Base-by-base conservation (phyloP, 1,140 invertebrate genomes). In the Brachionus plicatilis region DNA sequence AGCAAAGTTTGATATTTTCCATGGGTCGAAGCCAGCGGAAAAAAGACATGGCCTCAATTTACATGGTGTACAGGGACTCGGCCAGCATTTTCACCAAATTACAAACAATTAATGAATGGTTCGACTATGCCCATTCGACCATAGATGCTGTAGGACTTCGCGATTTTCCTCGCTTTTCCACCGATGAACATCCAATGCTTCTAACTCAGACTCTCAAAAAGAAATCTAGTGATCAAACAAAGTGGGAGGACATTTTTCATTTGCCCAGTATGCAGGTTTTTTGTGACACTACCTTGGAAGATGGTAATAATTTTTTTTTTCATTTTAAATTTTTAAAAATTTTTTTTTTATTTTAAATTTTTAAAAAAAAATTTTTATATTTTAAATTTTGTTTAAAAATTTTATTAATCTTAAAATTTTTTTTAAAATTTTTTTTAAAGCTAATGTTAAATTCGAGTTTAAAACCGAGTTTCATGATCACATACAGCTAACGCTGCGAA, bases 391-490 rank as follows among this genome's bases (percentile, higher is more conserved):
- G n/a, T n/a, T n/a, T n/a, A n/a, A n/a, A n/a, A n/a, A n/a, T n/a
- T n/a, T n/a, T n/a, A n/a, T n/a, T n/a, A n/a, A n/a, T n/a, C 24
- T 85, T 79, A 50, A 86, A 82, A n/a, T n/a, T n/a, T 56, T 86
- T 85, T 87, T 85, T 88, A 87, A 68, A 87, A 94, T 95, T 2
- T 75, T 94, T 88, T 92, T 92, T 78, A 95, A 95, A 89, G 95
- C 96, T 29, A 91, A 93, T 37, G 95, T 98, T 24, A 94, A 97
- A 87, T 97, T 95, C 91, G 96, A 95, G 89, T 98, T 99, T 89
- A 96, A 97, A 37, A 97, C 96, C 8, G 96, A 98, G 90, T 98
- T 99, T 90, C 95, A 97, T 88, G 96, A 98, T 89, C 96, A 98
- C 88, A 98, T 98, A 86, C 97, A 96, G 90, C 96, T 99, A 82